Percentiles rank a stretch among this genome's conserved stretches.
Conservation (phyloP, 2,113 vertebrate genomes). For the Helogale parvula region DNA sequence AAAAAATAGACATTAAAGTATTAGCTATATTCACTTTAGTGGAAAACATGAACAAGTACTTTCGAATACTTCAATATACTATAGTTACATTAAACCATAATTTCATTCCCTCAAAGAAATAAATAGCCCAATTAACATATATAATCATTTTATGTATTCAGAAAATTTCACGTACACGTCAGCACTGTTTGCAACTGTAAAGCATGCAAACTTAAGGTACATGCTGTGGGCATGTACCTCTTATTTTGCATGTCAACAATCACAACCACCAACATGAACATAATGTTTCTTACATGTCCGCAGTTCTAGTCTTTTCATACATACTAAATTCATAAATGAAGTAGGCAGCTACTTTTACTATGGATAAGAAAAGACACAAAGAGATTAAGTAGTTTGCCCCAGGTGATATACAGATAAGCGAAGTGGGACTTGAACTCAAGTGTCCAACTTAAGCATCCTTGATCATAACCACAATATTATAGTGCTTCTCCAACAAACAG, state of each 20-base stretch:
- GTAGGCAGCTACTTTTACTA: background rate
- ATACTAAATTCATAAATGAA: background rate
- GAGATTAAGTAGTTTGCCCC: background rate
- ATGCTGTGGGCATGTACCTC: background rate
- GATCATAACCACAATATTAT: background rate
- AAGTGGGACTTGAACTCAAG: background rate
- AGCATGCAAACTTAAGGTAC: background rate
- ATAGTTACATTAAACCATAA: background rate
- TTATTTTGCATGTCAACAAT: background rate
- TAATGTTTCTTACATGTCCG: background rate
- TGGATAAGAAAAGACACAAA: background rate
- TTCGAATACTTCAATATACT: background rate
- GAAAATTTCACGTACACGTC: background rate
- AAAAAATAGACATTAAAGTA: background rate
- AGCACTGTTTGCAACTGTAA: background rate
- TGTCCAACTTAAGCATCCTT: background rate
- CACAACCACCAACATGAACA: background rate
- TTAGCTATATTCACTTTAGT: background rate
- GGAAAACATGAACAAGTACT: conserved; percentile 18
- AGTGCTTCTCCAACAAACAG: background rate
- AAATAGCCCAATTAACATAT: background rate
- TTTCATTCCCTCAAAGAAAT: background rate
- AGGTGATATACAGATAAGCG: background rate
- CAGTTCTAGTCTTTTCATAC: background rate
- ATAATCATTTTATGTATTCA: background rate